Evolutionary conservation across 2,113 vertebrate species (phyloP), one percentile per base, ranked within the genome.

Genomic region (Sarotherodon lohbergeri): DNA sequence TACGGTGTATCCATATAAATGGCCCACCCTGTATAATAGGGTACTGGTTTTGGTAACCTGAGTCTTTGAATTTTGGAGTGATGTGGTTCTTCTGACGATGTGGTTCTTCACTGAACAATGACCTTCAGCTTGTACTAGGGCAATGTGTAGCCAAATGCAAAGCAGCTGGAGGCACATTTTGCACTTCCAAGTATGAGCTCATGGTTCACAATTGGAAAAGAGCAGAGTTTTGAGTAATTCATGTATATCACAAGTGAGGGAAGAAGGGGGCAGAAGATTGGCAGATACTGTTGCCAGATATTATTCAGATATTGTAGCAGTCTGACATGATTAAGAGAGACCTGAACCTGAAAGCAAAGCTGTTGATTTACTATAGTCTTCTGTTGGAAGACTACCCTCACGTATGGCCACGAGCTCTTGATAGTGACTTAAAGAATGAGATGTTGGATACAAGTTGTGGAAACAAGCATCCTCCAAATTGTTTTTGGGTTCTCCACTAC

Each of bases 21-120:
- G 22, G 22, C 22, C 22, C 22, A 22, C 22, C 22, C 22, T 34
- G 34, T 34, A 63, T n/a, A n/a, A n/a, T 13, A 22, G 19, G n/a
- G n/a, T 16, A 43, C 39, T 46, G 39, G 39, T 0, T 43, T 71
- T 0, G 2, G 7, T 71, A 43, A 39, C 22, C 22, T 3, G n/a
- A 27, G 22, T 0, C 13, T 73, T 46, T 73, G 39, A 24, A 43
- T 73, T 27, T 73, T 10, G 39, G n/a, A 73, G 66, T 27, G 39
- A 46, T 27, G 39, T 46, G 24, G 22, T 24, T 73, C 39, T 46
- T 4, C 63, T 36, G 17, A 36, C 19, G 41, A 16, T 27, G 39
- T 73, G 22, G 66, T 24, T 73, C 66, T 73, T 10, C 2, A 73
- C 8, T 46, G 39, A 46, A 43, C 36, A 43, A 71, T 71, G 66